A percentile compares a stretch with the other conserved stretches of the same genome.
Evolutionary conservation across 2,888 invertebrate genomes (phyloP).

Genomic region (Drosophila pseudotalamancana): DNA sequence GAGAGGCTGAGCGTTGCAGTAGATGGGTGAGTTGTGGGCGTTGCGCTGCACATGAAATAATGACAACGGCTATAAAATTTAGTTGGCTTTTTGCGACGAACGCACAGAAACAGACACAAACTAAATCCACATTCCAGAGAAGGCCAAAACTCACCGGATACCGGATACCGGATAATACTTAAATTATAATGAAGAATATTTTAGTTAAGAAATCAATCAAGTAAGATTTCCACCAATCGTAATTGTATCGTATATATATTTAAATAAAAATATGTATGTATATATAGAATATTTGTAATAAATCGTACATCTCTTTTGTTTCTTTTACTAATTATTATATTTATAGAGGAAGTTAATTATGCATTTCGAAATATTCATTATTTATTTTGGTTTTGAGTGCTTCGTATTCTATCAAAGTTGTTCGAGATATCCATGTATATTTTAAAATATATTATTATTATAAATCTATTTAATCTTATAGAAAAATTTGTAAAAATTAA

Average conservation of each 20-base stretch:
- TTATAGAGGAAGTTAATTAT: too few relatives aligned
- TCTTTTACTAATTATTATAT: too few relatives aligned
- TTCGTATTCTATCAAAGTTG: too few relatives aligned
- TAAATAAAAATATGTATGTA: too few relatives aligned
- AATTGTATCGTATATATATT: too few relatives aligned
- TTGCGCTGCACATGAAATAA: conserved; percentile 69
- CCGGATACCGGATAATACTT: background rate
- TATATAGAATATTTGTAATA: too few relatives aligned
- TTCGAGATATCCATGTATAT: background rate
- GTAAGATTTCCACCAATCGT: too few relatives aligned
- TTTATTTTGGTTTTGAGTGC: too few relatives aligned
- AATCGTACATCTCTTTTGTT: too few relatives aligned
- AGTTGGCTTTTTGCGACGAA: conserved; percentile 72
- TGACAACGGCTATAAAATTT: conserved; percentile 74
- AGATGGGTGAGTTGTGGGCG: conserved; percentile 24
- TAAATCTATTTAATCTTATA: background rate
- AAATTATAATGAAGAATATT: background rate
- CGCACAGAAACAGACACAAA: conserved; percentile 23
- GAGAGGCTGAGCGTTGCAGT: conserved; percentile 1
- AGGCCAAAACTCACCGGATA: too few relatives aligned
- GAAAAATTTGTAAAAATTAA: too few relatives aligned
- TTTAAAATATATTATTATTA: background rate
- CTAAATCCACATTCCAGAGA: conserved; percentile 13
- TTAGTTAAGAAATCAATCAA: background rate
- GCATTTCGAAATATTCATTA: too few relatives aligned